Base-by-base conservation (phyloP, 2,113 vertebrate genomes). In the Thunnus maccoyii region DNA sequence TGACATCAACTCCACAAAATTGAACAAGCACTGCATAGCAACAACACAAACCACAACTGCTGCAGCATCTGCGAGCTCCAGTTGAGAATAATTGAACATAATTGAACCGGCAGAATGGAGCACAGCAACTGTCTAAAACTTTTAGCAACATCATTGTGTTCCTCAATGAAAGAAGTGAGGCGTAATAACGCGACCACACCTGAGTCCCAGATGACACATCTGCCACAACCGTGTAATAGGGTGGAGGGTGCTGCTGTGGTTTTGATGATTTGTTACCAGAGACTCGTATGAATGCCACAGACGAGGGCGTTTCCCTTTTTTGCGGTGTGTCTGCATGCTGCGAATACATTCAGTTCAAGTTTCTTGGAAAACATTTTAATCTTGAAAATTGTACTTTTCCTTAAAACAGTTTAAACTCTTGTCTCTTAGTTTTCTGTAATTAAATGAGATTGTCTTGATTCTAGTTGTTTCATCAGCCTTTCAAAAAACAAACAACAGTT, bases 1-100 rank as follows among this genome's bases (percentile, higher is more conserved):
- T 12, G 12, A 65, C 51, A 6, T 18, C 2, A 55, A 41, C 44
- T 18, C n/a, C 36, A 57, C 62, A 41, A 50, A 48, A 54, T 41
- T 67, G 48, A 51, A 72, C 30, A 67, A 5, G 13, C 46, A 4
- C 44, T 68, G 36, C 63, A 50, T 44, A 71, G 44, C 78, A 60
- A 65, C 14, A 14, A 57, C 5, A 79, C 20, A 44, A 27, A 60
- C 27, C 47, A 27, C 69, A 56, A 50, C 13, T 2, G 50, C 20
- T 58, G 80, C 76, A 67, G 50, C 67, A 60, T 74, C 84, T 78
- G 27, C 9, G 14, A 27, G 54, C 56, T 63, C 52, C 58, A 1
- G 72, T 18, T 82, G 62, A 86, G 72, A 69, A 60, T 82, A 82
- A 88, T 69, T 83, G 66, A 80, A 54, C 48, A 58, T 85, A 86